phyloP scores from a whole-genome alignment of 2,888 invertebrate species.

The Heteropelma amictum region DNA sequence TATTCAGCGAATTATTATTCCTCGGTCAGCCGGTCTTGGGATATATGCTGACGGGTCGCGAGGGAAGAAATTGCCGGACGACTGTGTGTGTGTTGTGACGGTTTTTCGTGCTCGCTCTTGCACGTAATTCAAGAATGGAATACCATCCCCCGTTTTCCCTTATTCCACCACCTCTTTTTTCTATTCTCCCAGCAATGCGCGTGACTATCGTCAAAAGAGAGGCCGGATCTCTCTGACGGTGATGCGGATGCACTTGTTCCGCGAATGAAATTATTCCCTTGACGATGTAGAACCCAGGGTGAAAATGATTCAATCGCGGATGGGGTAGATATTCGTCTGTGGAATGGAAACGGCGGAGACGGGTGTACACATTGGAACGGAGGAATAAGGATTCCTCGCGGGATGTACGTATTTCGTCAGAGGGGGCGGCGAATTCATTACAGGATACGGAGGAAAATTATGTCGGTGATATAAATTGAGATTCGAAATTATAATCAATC shows the following conservation, averaged over 20 bases:
- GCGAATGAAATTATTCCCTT: constrained; percentile 31
- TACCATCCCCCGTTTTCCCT: not conserved
- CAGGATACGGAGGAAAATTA: not conserved
- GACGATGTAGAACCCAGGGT: constrained; percentile 20
- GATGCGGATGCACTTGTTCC: constrained; percentile 27
- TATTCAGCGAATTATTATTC: constrained; percentile 50
- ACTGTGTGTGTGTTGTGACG: constrained; percentile 27
- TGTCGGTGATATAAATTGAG: not conserved
- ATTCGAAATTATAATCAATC: constrained; percentile 34
- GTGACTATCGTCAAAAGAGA: constrained; percentile 46
- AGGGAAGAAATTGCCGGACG: constrained; percentile 7
- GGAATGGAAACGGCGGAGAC: not conserved
- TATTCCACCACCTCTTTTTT: not conserved
- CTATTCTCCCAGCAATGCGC: constrained; percentile 2
- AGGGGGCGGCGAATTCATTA: not conserved
- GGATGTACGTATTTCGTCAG: constrained; percentile 9
- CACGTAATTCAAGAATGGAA: constrained; percentile 22
- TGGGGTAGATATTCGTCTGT: not conserved
- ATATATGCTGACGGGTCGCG: constrained; percentile 1
- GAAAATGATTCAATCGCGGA: constrained; percentile 35
- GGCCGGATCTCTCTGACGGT: too few species aligned
- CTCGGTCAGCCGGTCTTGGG: constrained; percentile 32
- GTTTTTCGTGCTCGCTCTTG: constrained; percentile 23
- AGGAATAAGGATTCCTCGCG: not conserved
- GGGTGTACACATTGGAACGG: not conserved